A percentile compares a stretch with the other conserved stretches of the same genome.
These are phyloP conservation scores for Corvus cornix DNA, from an alignment of 2,113 vertebrate species.

Conservation along the genomic window DNA sequence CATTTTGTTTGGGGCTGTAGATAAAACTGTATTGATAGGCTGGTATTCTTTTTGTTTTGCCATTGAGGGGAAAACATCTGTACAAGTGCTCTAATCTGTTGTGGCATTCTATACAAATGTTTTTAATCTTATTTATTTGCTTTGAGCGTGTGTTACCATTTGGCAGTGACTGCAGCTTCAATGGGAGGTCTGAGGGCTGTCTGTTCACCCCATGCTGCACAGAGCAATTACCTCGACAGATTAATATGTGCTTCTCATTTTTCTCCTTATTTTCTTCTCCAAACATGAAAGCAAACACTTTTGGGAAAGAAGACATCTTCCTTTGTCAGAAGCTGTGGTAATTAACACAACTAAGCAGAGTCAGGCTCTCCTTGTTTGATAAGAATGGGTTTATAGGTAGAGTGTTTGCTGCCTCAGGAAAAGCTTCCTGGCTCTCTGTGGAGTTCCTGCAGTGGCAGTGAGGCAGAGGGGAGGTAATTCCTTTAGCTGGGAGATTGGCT, in stretches of 20 bases:
- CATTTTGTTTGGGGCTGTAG: neutral
- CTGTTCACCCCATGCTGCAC: neutral
- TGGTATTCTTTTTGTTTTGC: neutral
- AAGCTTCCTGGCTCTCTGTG: neutral
- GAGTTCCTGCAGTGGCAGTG: neutral
- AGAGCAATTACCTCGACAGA: neutral
- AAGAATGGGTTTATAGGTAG: neutral
- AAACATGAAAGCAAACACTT: conserved; percentile 2
- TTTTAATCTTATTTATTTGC: neutral
- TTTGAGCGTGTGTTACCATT: neutral
- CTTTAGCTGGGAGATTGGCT: neutral
- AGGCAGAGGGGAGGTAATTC: neutral
- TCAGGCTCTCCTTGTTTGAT: neutral
- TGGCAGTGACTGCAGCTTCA: neutral
- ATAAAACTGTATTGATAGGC: neutral
- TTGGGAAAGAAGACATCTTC: neutral
- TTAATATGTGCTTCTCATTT: neutral
- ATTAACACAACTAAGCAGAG: conserved; percentile 18
- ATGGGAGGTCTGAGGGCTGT: neutral
- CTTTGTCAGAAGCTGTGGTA: conserved; percentile 11
- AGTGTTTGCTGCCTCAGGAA: neutral
- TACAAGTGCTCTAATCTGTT: neutral
- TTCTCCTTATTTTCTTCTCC: neutral
- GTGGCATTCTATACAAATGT: neutral
- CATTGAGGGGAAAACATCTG: neutral